A percentile compares a stretch with the other conserved stretches of the same genome.
Conservation (phyloP, 1,140 invertebrate genomes). For the Euura saliciscinereae region DNA sequence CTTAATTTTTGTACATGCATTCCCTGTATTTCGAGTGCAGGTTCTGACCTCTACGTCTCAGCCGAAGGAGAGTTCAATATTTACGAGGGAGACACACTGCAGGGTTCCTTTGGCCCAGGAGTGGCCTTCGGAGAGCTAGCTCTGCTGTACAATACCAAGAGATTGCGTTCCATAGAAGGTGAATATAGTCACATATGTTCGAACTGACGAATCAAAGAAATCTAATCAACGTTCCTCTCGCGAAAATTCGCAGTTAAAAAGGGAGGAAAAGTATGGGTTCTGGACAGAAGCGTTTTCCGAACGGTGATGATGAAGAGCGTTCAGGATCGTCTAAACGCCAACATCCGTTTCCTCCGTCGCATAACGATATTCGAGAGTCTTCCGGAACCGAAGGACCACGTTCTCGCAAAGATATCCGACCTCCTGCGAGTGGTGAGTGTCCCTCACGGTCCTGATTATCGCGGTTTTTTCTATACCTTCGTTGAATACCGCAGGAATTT, state of each 20-base stretch:
- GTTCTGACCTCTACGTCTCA: slow-evolving; percentile 81
- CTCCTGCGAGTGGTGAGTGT: slow-evolving; percentile 81
- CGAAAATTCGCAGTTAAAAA: slow-evolving; percentile 69
- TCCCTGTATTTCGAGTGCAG: slow-evolving; percentile 31
- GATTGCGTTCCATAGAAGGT: slow-evolving; percentile 85
- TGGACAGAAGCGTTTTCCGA: slow-evolving; percentile 86
- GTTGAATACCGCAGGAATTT: slow-evolving; percentile 67
- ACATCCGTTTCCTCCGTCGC: slow-evolving; percentile 83
- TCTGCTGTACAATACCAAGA: slow-evolving; percentile 90
- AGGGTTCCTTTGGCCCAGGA: slow-evolving; percentile 81
- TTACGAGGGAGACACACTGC: slow-evolving; percentile 74
- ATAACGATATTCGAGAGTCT: slow-evolving; percentile 85
- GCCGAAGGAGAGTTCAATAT: slow-evolving; percentile 86
- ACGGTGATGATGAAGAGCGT: slow-evolving; percentile 86
- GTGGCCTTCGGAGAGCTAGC: slow-evolving; percentile 94
- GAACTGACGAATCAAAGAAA: background rate
- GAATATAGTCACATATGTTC: slow-evolving; percentile 35
- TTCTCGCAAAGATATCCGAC: slow-evolving; percentile 85
- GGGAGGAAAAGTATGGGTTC: slow-evolving; percentile 85
- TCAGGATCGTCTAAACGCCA: slow-evolving; percentile 79
- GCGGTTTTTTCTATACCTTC: background rate
- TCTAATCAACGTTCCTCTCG: background rate
- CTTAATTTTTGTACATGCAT: no score
- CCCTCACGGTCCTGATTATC: background rate
- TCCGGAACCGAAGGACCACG: slow-evolving; percentile 68